A percentile compares a stretch with the other conserved stretches of the same genome.
phyloP scores from a whole-genome alignment of 2,113 vertebrate genomes.

The Cettia cetti region DNA sequence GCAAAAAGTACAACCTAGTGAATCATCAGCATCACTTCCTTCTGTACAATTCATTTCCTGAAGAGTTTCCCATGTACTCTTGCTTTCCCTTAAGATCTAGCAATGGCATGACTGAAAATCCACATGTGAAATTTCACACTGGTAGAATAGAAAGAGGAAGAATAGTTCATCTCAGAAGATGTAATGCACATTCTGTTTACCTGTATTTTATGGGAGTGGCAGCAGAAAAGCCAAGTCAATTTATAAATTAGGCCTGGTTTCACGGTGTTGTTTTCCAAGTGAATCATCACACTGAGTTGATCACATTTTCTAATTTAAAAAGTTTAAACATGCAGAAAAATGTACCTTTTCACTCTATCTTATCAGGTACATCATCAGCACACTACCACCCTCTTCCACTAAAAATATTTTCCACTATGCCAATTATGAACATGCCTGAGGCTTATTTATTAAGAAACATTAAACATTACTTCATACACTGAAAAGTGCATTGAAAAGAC shows the following conservation, averaged over 20 bases:
- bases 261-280: constrained; percentile 5
- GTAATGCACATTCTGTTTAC: background rate
- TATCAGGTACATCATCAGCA: constrained; percentile 38
- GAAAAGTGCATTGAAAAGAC: constrained; percentile 15
- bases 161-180: background rate
- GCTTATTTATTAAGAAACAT: constrained; percentile 54
- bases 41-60: constrained; percentile 22
- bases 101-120: background rate
- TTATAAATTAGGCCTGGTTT: constrained; percentile 39
- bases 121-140: background rate
- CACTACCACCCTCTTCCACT: constrained; percentile 24
- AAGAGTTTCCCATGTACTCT: constrained; percentile 5
- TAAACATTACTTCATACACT: constrained; percentile 48
- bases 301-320: constrained; percentile 45
- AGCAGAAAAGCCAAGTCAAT: background rate
- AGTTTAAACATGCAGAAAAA: constrained; percentile 63
- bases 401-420: constrained; percentile 21
- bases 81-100: constrained; percentile 4
- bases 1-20: background rate
- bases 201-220: background rate
- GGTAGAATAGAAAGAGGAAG: background rate
- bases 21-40: constrained; percentile 9
- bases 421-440: constrained; percentile 30
- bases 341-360: constrained; percentile 44
- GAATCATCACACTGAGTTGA: constrained; percentile 37